A percentile compares a stretch with the other conserved stretches of the same genome.
Evolutionary conservation across 37 sponge, comb jelly and placozoan species (phyloP).

Genomic region (Halichondria panicea): DNA sequence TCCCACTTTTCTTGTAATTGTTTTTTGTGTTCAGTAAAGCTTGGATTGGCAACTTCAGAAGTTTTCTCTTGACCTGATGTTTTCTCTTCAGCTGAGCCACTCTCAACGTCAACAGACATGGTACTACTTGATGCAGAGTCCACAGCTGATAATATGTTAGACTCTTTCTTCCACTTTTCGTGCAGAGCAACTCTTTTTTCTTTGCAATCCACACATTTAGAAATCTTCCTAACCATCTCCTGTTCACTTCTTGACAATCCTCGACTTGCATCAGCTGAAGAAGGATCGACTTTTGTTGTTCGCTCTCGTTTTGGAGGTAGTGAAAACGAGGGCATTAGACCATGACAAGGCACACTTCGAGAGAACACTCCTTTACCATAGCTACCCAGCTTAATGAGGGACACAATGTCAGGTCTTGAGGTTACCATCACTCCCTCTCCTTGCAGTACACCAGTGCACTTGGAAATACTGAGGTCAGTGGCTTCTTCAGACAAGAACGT

Average conservation of each 20-base stretch:
- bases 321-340: neutral
- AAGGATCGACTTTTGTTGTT: too few species aligned
- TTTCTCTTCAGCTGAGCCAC: neutral
- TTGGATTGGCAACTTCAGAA: neutral
- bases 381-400: constrained; percentile 11
- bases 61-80: neutral
- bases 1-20: neutral
- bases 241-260: too few species aligned
- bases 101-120: too few species aligned
- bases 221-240: too few species aligned
- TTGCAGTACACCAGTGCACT: constrained; percentile 28
- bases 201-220: too few species aligned
- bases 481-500: neutral
- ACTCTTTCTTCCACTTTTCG: constrained; percentile 22
- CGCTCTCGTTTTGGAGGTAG: too few species aligned
- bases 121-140: too few species aligned
- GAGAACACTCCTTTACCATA: constrained; percentile 57
- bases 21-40: too few species aligned
- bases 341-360: constrained; percentile 27
- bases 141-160: too few species aligned
- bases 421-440: constrained; percentile 21
- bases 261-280: too few species aligned
- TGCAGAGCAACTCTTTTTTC: constrained; percentile 11
- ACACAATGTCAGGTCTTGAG: neutral
- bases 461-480: neutral